Base-by-base conservation (phyloP, 1,140 invertebrate genomes). In the Tenebrio molitor region DNA sequence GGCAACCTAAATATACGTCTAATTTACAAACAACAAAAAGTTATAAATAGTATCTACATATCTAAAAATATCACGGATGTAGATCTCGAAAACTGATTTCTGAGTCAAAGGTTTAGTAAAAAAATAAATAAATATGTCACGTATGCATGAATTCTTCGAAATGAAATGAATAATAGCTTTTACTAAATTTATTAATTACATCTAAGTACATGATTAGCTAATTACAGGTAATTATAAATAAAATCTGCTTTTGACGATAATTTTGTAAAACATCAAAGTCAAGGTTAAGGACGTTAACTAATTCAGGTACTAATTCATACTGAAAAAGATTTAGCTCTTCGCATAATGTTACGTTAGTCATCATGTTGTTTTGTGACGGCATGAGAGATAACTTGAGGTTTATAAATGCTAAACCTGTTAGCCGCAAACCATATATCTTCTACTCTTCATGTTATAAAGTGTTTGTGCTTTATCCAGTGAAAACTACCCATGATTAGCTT, bases 361-460 rank as follows among this genome's bases (percentile, higher is more conserved):
- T 58, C 50, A 29, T 58, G 19, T 50, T 50, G 25, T 39, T 39
- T 39, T n/a, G 29, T 39, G n/a, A 23, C n/a, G 23, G 50, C 29
- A 25, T 58, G 50, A 15, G 50, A 58, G 50, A 29, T 23, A 58
- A 58, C 19, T 33, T 58, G 17, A 58, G 25, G 29, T 23, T 53
- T 25, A 58, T 58, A 58, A 58, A 58, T 58, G n/a, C 7, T 58
- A 58, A 58, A 58, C 50, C 50, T 14, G 50, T 58, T 58, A 15
- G 21, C 1, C 23, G 23, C 50, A 10, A 53, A 29, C 50, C 46
- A 53, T 21, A 25, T n/a, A 2, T 58, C 5, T 50, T 50, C 21
- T 29, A 29, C 25, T 58, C 2, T 19, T 50, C n/a, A 21, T 50
- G 44, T 50, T 50, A 21, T 50, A 50, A 19, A 50, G 44, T n/a